phyloP scores from a whole-genome alignment of 1,140 invertebrate genomes.

The Zaprionus inermis region DNA sequence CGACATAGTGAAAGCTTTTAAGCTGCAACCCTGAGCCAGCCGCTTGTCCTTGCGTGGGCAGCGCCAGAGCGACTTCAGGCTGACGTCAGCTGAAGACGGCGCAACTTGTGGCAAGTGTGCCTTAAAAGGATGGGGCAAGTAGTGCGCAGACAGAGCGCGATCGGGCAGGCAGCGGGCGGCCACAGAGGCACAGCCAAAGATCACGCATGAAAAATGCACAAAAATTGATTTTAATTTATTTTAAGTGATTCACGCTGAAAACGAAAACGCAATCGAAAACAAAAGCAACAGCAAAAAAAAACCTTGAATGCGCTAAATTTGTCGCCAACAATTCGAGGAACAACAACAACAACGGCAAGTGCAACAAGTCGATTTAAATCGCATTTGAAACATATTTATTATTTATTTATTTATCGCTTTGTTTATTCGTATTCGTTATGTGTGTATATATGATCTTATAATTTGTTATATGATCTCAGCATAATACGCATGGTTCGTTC shows the following conservation, averaged over 20 bases:
- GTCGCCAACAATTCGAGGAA: conserved; percentile 38
- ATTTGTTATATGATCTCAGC: conserved; percentile 6
- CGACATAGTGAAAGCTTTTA: conserved; percentile 20
- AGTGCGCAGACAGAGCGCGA: neutral
- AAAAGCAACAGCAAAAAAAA: conserved; percentile 41
- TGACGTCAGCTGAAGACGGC: conserved; percentile 44
- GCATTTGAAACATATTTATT: conserved; percentile 41
- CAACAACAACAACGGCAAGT: conserved; percentile 13
- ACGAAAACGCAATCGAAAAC: conserved; percentile 45
- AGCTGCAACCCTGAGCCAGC: conserved; percentile 12
- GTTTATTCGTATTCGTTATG: conserved; percentile 8
- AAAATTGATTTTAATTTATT: conserved; percentile 79
- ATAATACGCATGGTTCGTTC: conserved; percentile 22
- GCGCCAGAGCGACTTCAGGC: neutral
- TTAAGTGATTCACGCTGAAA: conserved; percentile 72
- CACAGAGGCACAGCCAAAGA: conserved; percentile 7
- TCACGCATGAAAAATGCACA: conserved; percentile 58
- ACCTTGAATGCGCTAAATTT: conserved; percentile 72
- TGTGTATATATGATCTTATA: conserved; percentile 14
- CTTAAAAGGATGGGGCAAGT: conserved; percentile 51
- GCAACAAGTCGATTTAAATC: conserved; percentile 32
- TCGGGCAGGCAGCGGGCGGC: neutral
- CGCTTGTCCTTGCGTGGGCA: conserved; percentile 49
- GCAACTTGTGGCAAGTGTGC: conserved; percentile 22
- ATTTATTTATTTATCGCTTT: conserved; percentile 36